A percentile compares a stretch with the other conserved stretches of the same genome.
phyloP scores from a whole-genome alignment of 2,888 invertebrate genomes.

The Callosobruchus maculatus region DNA sequence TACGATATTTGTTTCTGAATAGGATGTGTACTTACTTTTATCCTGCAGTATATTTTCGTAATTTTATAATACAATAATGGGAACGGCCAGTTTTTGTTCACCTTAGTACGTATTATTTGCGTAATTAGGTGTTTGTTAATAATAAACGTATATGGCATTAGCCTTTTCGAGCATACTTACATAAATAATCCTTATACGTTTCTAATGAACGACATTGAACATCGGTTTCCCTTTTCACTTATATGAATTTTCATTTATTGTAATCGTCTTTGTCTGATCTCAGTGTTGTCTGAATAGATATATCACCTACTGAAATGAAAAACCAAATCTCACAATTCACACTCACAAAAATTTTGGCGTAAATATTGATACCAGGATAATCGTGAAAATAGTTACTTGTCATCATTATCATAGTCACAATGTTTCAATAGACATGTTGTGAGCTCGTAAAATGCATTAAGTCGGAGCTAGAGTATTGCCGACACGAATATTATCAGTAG shows the following conservation, averaged over 20 bases:
- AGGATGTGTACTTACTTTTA: neutral
- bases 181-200: neutral
- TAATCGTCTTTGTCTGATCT: neutral
- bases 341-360: too few species aligned
- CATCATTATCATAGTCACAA: too few species aligned
- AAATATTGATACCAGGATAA: too few species aligned
- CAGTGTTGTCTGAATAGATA: too few species aligned
- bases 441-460: too few species aligned
- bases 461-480: too few species aligned
- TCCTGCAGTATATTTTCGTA: neutral
- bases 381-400: too few species aligned
- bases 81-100: neutral
- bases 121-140: neutral
- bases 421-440: too few species aligned
- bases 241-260: neutral
- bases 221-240: neutral
- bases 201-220: neutral
- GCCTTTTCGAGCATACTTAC: neutral
- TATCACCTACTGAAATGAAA: too few species aligned
- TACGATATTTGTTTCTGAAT: too few species aligned
- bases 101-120: neutral
- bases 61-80: neutral
- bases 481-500: too few species aligned
- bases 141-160: neutral
- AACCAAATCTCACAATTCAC: too few species aligned